A percentile compares a stretch with the other conserved stretches of the same genome.
Evolutionary conservation across 2,888 invertebrate genomes (phyloP).

Genomic region (Rhorus exstirpatorius): DNA sequence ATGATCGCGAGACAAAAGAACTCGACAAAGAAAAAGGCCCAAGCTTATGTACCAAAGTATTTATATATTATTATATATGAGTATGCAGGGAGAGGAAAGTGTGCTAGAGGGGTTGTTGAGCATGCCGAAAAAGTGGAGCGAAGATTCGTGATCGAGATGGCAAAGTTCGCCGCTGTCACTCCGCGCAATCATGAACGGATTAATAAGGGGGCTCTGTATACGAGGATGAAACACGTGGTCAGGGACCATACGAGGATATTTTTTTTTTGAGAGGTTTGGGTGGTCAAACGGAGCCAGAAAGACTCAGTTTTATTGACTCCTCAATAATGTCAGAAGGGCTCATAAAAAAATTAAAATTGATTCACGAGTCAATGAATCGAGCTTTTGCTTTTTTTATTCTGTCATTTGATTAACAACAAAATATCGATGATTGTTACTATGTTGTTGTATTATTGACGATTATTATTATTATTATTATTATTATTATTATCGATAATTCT

Average conservation of each 20-base stretch:
- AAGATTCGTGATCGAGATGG: slow-evolving; percentile 69
- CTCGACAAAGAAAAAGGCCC: not conserved
- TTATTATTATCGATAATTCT: no score
- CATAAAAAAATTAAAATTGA: no score
- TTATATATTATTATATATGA: not conserved
- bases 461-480: no score
- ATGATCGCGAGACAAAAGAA: not conserved
- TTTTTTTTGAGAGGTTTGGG: slow-evolving; percentile 35
- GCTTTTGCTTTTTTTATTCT: not conserved
- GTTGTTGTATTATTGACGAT: no score
- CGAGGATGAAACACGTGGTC: slow-evolving; percentile 75
- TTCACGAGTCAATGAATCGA: not conserved
- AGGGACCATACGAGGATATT: slow-evolving; percentile 70
- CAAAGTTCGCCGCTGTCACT: slow-evolving; percentile 67
- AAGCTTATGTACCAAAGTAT: not conserved
- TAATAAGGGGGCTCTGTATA: slow-evolving; percentile 82
- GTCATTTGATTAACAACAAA: slow-evolving; percentile 5
- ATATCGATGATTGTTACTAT: no score
- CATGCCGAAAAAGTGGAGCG: slow-evolving; percentile 62
- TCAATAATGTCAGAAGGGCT: slow-evolving; percentile 5
- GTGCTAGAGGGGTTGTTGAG: slow-evolving; percentile 55
- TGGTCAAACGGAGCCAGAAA: slow-evolving; percentile 75
- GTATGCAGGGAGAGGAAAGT: slow-evolving; percentile 14
- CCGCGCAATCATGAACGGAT: slow-evolving; percentile 84
- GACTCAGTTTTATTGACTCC: slow-evolving; percentile 37